Percentiles rank a stretch among this genome's conserved stretches.
phyloP scores from a whole-genome alignment of 2,888 invertebrate genomes.

The Volucella bombylans region DNA sequence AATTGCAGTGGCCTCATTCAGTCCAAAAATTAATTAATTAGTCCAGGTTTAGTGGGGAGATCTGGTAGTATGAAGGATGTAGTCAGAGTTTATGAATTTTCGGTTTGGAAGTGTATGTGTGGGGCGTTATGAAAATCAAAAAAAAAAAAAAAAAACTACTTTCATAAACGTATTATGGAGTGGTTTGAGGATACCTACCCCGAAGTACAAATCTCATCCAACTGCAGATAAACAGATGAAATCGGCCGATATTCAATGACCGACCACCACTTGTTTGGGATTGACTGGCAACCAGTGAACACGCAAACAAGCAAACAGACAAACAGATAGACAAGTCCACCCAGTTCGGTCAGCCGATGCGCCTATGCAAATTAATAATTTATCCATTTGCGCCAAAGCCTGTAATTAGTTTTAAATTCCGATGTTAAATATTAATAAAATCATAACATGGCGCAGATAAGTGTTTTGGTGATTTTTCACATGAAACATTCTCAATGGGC shows the following conservation, averaged over 20 bases:
- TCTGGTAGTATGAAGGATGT: slow-evolving; percentile 14
- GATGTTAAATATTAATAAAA: slow-evolving; percentile 71
- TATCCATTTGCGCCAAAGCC: slow-evolving; percentile 71
- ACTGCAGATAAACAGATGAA: slow-evolving; percentile 53
- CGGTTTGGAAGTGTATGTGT: not conserved
- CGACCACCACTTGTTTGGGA: slow-evolving; percentile 16
- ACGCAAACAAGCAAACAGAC: too few relatives aligned
- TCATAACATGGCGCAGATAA: slow-evolving; percentile 53
- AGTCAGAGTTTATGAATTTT: slow-evolving; percentile 23
- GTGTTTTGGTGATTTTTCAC: slow-evolving; percentile 56
- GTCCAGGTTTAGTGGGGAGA: slow-evolving; percentile 32
- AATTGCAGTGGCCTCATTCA: slow-evolving; percentile 69
- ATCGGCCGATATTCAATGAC: not conserved
- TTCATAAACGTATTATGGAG: not conserved
- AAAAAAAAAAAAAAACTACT: not conserved
- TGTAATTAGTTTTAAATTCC: slow-evolving; percentile 74
- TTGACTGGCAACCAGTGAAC: slow-evolving; percentile 18
- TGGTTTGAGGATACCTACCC: slow-evolving; percentile 26
- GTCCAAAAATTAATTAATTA: slow-evolving; percentile 73
- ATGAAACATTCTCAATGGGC: not conserved
- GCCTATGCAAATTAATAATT: slow-evolving; percentile 72
- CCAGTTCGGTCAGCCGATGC: slow-evolving; percentile 37
- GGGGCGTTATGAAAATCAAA: not conserved
- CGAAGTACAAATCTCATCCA: slow-evolving; percentile 7
- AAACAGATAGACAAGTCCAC: slow-evolving; percentile 29